Evolutionary conservation across 2,113 vertebrate species (phyloP), one percentile per base, ranked within the genome.

Genomic region (Myiopsitta monachus): DNA sequence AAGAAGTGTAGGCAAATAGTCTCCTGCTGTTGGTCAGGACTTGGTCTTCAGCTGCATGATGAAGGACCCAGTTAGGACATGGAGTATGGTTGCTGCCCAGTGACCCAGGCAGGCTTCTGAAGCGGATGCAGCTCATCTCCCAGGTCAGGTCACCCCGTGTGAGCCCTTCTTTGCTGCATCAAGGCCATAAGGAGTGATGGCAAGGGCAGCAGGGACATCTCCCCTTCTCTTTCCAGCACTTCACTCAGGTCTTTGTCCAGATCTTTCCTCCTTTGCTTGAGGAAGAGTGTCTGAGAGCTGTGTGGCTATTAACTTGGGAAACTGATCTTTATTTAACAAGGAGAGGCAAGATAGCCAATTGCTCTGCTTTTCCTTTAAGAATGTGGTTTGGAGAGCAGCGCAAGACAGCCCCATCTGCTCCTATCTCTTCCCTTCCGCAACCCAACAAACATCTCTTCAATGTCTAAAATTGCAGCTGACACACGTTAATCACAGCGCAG

Each of bases 381-480:
- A 70, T 43, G 74, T 73, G 49, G 38, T 28, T 91, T 82, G 80
- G 69, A 74, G 91, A 95, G 86, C 70, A 78, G 69, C 1, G 6
- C 55, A 63, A 64, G 54, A 63, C 61, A 39, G 49, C 27, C 92
- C 89, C 87, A 22, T 68, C 77, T 68, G 62, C 80, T 83, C 43
- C 51, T 30, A 2, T 31, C 74, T 46, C 64, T 30, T 51, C 63
- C 59, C 14, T 36, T 83, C 41, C 57, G 39, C 18, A 2, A 28
- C 89, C 89, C 83, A 57, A 46, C 69, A 78, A 24, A 43, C 73
- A 72, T 88, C 90, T 83, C 94, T 64, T 73, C 80, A 14, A 5
- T 68, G 83, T 83, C 87, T 87, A 27, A 87, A 96, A 75, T 16
- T 75, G 66, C 82, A 69, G 83, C 74, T 94, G 94, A 92, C 33